Base-by-base conservation (phyloP, 2,888 invertebrate species). In the Sussaba pulchella region DNA sequence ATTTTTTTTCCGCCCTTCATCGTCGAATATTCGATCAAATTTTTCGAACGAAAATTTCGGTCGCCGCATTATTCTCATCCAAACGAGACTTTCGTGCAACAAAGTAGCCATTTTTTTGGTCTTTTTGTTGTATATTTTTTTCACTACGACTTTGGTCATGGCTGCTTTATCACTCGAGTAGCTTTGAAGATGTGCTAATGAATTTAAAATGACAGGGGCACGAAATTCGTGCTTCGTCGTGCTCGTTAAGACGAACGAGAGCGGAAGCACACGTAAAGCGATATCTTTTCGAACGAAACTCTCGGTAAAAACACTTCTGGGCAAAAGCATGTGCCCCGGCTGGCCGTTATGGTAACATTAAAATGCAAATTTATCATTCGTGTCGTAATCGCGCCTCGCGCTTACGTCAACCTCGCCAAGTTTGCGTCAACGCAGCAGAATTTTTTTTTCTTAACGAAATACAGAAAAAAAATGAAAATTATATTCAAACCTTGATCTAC, bases 151-250 rank as follows among this genome's bases (percentile, higher is more conserved):
- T 19, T 45, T 57, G 83, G 84, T 86, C 85, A 84, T 86, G 83
- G 75, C 81, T 84, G 83, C 84, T 84, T 85, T 83, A 79, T 77
- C 83, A 79, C 75, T 83, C 75, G 82, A 84, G 83, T 82, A 82
- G 82, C 82, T 81, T 88, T 81, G 77, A 82, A 82, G 82, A 84
- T 86, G 84, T 84, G 78, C 86, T 89, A 89, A 89, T 89, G 89
- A 90, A 89, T 90, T 89, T 90, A 86, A 87, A 88, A 89, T 88
- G 85, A 89, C 85, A 85, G 85, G 83, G 76, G n/a, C n/a, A n/a
- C 84, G 61, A 63, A 45, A 19, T 84, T 85, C 85, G 84, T 87
- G 82, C 54, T 43, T 66, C 57, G 10, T 17, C 43, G 10, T 41
- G 39, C 72, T 36, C 73, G 39, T n/a, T n/a, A 81, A 61, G 63